Conservation (phyloP, 2,888 invertebrate species). For the Sphinx pinastri region DNA sequence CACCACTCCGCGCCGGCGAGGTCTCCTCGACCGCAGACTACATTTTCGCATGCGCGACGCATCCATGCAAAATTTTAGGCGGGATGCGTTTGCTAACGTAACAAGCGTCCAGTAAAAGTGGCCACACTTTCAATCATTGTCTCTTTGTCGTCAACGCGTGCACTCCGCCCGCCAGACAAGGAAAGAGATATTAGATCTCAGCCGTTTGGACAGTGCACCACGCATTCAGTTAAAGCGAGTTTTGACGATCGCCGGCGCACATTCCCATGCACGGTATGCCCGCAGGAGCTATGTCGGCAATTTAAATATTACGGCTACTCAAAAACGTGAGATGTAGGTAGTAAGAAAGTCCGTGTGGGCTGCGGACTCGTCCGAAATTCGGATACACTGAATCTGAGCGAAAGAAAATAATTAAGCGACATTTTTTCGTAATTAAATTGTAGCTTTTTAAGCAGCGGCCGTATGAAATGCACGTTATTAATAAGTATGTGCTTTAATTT, state of each 20-base stretch:
- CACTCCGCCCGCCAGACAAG: conserved; percentile 68
- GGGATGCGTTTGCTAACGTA: conserved; percentile 79
- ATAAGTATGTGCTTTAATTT: conserved; percentile 70
- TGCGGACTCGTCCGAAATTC: conserved; percentile 64
- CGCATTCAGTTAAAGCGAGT: conserved; percentile 81
- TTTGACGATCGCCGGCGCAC: conserved; percentile 76
- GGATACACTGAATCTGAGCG: conserved; percentile 70
- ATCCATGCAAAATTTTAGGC: conserved; percentile 83
- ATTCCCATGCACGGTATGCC: conserved; percentile 83
- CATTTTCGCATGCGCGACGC: conserved; percentile 79
- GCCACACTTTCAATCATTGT: conserved; percentile 67
- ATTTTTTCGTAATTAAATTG: conserved; percentile 81
- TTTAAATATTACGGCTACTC: conserved; percentile 83
- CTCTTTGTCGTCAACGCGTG: conserved; percentile 65
- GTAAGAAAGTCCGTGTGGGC: conserved; percentile 80
- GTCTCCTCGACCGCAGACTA: conserved; percentile 42
- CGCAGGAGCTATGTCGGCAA: conserved; percentile 80
- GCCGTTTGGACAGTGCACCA: conserved; percentile 72
- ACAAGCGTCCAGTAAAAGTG: conserved; percentile 69
- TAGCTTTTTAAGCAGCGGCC: conserved; percentile 61
- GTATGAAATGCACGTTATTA: conserved; percentile 61
- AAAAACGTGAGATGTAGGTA: conserved; percentile 82
- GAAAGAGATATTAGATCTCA: conserved; percentile 55
- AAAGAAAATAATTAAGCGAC: conserved; percentile 71
- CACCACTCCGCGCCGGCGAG: conserved; percentile 52